These are phyloP conservation scores for Lutjanus erythropterus DNA, from an alignment of 2,113 vertebrate species.

Conservation along the genomic window DNA sequence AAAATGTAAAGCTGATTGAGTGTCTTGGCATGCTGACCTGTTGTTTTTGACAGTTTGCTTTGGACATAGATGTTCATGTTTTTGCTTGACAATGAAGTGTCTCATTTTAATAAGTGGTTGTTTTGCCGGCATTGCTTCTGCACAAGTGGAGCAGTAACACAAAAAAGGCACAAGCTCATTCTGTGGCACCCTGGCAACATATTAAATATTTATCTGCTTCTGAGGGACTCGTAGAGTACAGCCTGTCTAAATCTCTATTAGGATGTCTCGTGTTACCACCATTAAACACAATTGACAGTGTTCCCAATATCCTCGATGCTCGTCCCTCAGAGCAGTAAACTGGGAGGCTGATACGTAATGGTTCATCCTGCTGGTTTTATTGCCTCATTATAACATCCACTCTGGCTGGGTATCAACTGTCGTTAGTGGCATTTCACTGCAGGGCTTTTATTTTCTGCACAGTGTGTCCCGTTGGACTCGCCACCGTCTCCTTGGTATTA, in stretches of 20 bases:
- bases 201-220: slow-evolving; percentile 38
- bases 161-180: slow-evolving; percentile 71
- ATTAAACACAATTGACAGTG: not conserved
- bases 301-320: slow-evolving; percentile 1
- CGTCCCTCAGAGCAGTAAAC: not conserved
- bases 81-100: slow-evolving; percentile 38
- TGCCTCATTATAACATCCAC: slow-evolving; percentile 22
- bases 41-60: slow-evolving; percentile 60
- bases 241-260: slow-evolving; percentile 7
- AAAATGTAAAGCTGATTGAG: slow-evolving; percentile 84
- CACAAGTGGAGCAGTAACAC: slow-evolving; percentile 42
- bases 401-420: slow-evolving; percentile 14
- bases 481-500: not conserved
- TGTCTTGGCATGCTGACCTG: slow-evolving; percentile 81
- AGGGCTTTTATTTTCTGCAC: slow-evolving; percentile 14
- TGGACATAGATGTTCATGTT: slow-evolving; percentile 34
- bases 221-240: not conserved
- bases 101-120: slow-evolving; percentile 46
- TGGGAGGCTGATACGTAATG: not conserved
- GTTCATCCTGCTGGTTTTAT: slow-evolving; percentile 25
- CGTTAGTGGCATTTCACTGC: not conserved
- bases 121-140: slow-evolving; percentile 66
- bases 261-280: slow-evolving; percentile 11
- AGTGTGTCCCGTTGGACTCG: not conserved
- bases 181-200: slow-evolving; percentile 56